Evolutionary conservation across 35 echinoderm and acorn worm species (phyloP).

Genomic region (Lytechinus pictus): DNA sequence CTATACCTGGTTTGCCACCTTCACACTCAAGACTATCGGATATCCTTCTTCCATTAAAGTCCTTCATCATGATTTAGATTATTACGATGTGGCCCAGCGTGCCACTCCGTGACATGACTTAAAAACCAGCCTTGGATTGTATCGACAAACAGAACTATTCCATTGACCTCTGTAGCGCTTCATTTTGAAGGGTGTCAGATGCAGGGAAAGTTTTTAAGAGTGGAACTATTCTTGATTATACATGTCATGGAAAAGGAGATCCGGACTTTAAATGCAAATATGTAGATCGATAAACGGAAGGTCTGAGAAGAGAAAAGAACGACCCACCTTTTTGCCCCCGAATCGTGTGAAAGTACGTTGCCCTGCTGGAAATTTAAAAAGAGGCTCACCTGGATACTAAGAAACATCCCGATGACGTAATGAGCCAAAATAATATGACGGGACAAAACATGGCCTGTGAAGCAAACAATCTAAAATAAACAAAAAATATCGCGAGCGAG

Average conservation of each 20-base stretch:
- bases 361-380: background rate
- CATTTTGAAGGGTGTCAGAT: background rate
- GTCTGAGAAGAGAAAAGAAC: background rate
- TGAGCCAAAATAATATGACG: no score
- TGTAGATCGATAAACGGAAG: background rate
- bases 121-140: background rate
- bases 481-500: no score
- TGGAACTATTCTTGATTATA: background rate
- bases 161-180: background rate
- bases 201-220: background rate
- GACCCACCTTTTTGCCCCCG: background rate
- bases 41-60: background rate
- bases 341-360: background rate
- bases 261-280: background rate
- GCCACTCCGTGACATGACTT: background rate
- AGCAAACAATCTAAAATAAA: background rate
- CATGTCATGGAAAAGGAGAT: background rate
- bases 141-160: background rate
- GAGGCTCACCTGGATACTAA: background rate
- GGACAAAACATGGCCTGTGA: background rate
- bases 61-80: background rate
- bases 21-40: background rate
- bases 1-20: background rate
- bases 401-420: no score
- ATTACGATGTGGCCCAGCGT: background rate